Conservation (phyloP, 92 coral and sea anemone genomes). For the Nematostella vectensis region DNA sequence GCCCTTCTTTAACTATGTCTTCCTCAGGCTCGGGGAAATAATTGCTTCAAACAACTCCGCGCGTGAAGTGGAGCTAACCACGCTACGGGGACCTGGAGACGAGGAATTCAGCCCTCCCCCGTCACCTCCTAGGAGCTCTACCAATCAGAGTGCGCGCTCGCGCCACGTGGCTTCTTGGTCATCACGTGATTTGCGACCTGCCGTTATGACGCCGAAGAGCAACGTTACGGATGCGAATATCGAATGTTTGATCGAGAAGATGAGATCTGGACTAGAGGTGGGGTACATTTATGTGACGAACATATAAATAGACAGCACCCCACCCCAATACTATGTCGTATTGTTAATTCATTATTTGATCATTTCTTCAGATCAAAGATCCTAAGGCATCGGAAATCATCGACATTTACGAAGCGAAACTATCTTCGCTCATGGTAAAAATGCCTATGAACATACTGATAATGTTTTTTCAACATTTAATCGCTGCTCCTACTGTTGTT, state of each 20-base stretch:
- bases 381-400: constrained; percentile 94
- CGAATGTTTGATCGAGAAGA: constrained; percentile 84
- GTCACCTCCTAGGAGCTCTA: constrained; percentile 54
- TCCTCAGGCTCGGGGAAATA: constrained; percentile 93
- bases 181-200: constrained; percentile 6
- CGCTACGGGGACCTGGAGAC: constrained; percentile 42
- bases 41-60: constrained; percentile 72
- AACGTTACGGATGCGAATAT: constrained; percentile 58
- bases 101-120: constrained; percentile 61
- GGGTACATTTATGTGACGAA: not conserved
- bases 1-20: too few species aligned
- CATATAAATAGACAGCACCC: not conserved
- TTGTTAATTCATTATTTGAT: not conserved
- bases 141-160: constrained; percentile 14
- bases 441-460: too few species aligned
- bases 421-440: constrained; percentile 79
- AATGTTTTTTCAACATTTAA: too few species aligned
- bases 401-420: constrained; percentile 94
- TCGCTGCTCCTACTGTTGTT: not conserved
- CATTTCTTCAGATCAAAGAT: constrained; percentile 66
- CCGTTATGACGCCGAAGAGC: constrained; percentile 26
- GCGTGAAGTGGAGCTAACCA: constrained; percentile 60
- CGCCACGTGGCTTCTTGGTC: not conserved
- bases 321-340: not conserved
- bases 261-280: constrained; percentile 96